Percentiles rank a stretch among this genome's conserved stretches.
Evolutionary conservation across 1,140 invertebrate genomes (phyloP).

Genomic region (Arion vulgaris): DNA sequence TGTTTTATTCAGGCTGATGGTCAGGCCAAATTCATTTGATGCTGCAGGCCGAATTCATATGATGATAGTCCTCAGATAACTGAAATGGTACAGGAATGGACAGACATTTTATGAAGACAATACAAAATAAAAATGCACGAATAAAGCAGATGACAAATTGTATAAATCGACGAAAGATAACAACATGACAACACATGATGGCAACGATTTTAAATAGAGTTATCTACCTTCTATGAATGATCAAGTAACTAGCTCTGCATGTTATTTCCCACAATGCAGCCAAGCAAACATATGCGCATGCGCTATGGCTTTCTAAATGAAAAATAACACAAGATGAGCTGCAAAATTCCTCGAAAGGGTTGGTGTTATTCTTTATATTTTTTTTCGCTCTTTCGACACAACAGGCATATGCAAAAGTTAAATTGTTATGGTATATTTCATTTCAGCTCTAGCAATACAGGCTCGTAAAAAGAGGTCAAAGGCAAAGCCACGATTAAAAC

Average conservation of each 20-base stretch:
- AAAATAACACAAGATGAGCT: slow-evolving; percentile 63
- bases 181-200: too few relatives aligned
- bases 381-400: not conserved
- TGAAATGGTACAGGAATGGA: too few relatives aligned
- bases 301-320: slow-evolving; percentile 56
- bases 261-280: slow-evolving; percentile 61
- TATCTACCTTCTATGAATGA: not conserved
- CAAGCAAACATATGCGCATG: slow-evolving; percentile 58
- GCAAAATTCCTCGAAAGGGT: slow-evolving; percentile 69
- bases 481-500: slow-evolving; percentile 58
- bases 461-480: slow-evolving; percentile 72
- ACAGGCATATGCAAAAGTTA: not conserved
- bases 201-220: not conserved
- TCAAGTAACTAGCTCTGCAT: slow-evolving; percentile 38
- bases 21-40: too few relatives aligned
- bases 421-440: slow-evolving; percentile 25
- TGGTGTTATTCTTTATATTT: slow-evolving; percentile 25
- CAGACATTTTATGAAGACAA: too few relatives aligned
- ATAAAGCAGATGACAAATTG: too few relatives aligned
- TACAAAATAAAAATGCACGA: too few relatives aligned
- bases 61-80: too few relatives aligned
- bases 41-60: too few relatives aligned
- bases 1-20: too few relatives aligned
- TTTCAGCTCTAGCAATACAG: slow-evolving; percentile 72
- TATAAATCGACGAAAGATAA: too few relatives aligned